Evolutionary conservation across 2,888 invertebrate species (phyloP).

Genomic region (Linyphia triangularis): DNA sequence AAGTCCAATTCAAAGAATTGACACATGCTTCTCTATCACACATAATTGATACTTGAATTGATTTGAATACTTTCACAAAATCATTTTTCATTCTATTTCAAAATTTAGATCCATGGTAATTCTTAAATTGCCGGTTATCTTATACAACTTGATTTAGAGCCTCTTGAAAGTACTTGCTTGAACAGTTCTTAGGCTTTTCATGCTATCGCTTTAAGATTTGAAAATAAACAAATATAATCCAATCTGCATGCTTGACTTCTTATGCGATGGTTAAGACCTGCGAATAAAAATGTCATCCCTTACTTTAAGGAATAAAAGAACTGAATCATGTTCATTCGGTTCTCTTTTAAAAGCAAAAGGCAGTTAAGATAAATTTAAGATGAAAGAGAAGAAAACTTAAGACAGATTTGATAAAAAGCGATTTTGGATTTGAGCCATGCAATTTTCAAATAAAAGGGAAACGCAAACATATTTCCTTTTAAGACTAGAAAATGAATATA

Average conservation of each 20-base stretch:
- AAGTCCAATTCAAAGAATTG: too few species aligned
- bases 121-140: too few species aligned
- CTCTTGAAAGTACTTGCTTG: too few species aligned
- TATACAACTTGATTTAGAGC: too few species aligned
- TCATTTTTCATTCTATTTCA: too few species aligned
- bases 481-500: slow-evolving; percentile 35
- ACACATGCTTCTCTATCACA: too few species aligned
- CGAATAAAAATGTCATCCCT: neutral
- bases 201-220: neutral
- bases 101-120: too few species aligned
- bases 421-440: slow-evolving; percentile 47
- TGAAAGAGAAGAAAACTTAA: slow-evolving; percentile 34
- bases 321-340: neutral
- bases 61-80: too few species aligned
- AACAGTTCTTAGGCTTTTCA: neutral
- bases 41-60: too few species aligned
- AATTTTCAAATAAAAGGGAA: slow-evolving; percentile 35
- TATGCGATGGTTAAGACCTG: neutral
- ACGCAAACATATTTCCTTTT: slow-evolving; percentile 51
- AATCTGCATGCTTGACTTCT: neutral
- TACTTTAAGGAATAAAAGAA: neutral
- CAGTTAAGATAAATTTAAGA: neutral
- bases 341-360: neutral
- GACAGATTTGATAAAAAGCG: slow-evolving; percentile 19
- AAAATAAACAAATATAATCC: neutral